Percentiles rank a stretch among this genome's conserved stretches.
These are phyloP conservation scores for Rhinella marina DNA, from an alignment of 2,797 vertebrate genomes.

Conservation along the genomic window DNA sequence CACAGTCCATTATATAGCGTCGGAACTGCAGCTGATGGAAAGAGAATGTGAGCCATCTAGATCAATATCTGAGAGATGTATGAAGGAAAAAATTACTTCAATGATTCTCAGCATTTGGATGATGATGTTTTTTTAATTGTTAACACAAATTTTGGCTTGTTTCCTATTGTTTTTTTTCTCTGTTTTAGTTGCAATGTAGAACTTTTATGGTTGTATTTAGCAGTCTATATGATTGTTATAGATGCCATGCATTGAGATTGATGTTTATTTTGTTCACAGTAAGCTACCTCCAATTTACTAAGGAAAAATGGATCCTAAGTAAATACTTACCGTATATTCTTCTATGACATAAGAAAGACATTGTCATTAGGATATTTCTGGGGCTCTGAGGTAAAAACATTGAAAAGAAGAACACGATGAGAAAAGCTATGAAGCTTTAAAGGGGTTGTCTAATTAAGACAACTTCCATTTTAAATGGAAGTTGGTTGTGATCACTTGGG, in stretches of 20 bases:
- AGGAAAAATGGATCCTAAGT: not conserved
- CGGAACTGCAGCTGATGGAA: not conserved
- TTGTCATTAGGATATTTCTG: not conserved
- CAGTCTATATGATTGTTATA: not conserved
- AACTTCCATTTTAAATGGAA: no score
- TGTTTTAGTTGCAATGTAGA: conserved; percentile 7
- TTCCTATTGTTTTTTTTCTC: not conserved
- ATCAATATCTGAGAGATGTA: not conserved
- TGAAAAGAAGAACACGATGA: not conserved
- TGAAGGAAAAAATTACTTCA: not conserved
- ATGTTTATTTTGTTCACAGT: not conserved
- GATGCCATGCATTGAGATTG: not conserved
- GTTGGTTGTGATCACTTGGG: no score
- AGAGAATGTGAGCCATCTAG: not conserved
- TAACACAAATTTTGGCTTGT: not conserved
- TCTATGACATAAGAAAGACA: not conserved
- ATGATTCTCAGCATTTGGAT: not conserved
- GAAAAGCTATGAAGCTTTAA: not conserved
- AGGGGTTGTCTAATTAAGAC: no score
- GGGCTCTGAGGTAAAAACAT: not conserved
- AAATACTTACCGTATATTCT: not conserved
- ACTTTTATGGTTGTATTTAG: conserved; percentile 18
- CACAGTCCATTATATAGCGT: no score
- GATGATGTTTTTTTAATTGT: not conserved
- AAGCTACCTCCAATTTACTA: not conserved